These are phyloP conservation scores for Biston betularia DNA, from an alignment of 2,888 invertebrate species.

Conservation along the genomic window DNA sequence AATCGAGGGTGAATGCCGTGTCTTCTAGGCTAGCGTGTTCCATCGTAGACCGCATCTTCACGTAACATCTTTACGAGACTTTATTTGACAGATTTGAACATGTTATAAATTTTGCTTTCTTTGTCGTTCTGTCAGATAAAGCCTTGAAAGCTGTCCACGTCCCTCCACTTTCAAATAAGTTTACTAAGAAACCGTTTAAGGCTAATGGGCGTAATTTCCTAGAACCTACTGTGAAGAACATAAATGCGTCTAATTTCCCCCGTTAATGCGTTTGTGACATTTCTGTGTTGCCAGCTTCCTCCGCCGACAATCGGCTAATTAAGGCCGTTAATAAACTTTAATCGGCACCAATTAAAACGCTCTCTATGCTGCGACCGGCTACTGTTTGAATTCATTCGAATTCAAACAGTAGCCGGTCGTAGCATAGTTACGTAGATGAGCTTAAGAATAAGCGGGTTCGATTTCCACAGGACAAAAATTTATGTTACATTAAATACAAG, in stretches of 20 bases:
- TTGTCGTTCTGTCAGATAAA: too few relatives aligned
- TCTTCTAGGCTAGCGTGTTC: too few relatives aligned
- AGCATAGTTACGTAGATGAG: conserved; percentile 36
- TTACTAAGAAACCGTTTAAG: background rate
- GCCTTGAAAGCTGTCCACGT: too few relatives aligned
- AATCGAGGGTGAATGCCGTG: too few relatives aligned
- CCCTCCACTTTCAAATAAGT: too few relatives aligned
- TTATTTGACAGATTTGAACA: too few relatives aligned
- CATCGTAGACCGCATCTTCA: too few relatives aligned
- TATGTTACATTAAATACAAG: too few relatives aligned
- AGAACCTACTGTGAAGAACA: conserved; percentile 14
- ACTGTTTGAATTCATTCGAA: conserved; percentile 41
- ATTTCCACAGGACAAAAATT: too few relatives aligned
- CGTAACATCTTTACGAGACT: too few relatives aligned
- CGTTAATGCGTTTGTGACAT: conserved; percentile 46
- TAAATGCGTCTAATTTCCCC: conserved; percentile 38
- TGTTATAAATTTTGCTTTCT: too few relatives aligned
- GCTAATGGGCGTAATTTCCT: conserved; percentile 9
- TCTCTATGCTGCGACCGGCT: conserved; percentile 47
- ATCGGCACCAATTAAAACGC: conserved; percentile 60
- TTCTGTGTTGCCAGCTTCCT: conserved; percentile 52
- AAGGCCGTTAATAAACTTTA: conserved; percentile 64
- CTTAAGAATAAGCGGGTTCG: too few relatives aligned
- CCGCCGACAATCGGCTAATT: conserved; percentile 60
- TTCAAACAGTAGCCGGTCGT: conserved; percentile 39